These are phyloP conservation scores for Erebia palarica DNA, from an alignment of 2,888 invertebrate species.

Conservation along the genomic window DNA sequence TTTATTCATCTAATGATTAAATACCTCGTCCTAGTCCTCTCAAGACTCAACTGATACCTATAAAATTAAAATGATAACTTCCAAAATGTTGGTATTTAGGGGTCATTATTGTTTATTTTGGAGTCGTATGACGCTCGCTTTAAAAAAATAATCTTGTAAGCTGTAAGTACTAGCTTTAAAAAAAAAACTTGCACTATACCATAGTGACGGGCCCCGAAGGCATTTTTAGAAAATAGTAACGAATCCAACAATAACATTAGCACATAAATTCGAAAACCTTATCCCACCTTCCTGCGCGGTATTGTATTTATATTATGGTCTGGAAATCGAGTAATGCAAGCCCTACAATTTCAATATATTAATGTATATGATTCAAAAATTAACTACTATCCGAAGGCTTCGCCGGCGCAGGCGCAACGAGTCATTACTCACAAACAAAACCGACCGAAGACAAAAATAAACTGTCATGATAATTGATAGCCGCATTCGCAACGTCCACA, in stretches of 20 bases:
- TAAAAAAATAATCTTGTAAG: too few species aligned
- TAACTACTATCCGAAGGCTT: constrained; percentile 35
- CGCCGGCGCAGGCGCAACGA: constrained; percentile 36
- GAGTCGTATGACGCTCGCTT: too few species aligned
- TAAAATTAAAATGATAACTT: too few species aligned
- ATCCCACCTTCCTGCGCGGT: not conserved
- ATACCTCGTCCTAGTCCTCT: too few species aligned
- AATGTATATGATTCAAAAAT: constrained; percentile 26
- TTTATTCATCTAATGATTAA: not conserved
- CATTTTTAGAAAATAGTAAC: too few species aligned
- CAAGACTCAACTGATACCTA: too few species aligned
- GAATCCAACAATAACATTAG: too few species aligned
- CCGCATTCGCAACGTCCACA: constrained; percentile 59
- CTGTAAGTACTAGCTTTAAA: too few species aligned
- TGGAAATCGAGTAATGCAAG: not conserved
- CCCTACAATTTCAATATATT: constrained; percentile 9
- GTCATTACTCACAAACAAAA: constrained; percentile 49
- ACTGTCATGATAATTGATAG: constrained; percentile 66
- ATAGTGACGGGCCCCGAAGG: not conserved
- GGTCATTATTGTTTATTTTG: too few species aligned
- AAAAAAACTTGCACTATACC: too few species aligned
- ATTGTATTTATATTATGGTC: constrained; percentile 11
- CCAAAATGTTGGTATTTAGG: too few species aligned
- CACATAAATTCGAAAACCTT: constrained; percentile 6
- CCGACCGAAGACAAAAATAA: constrained; percentile 49